Base-by-base conservation (phyloP, 2,888 invertebrate species). In the Perdita meconis region DNA sequence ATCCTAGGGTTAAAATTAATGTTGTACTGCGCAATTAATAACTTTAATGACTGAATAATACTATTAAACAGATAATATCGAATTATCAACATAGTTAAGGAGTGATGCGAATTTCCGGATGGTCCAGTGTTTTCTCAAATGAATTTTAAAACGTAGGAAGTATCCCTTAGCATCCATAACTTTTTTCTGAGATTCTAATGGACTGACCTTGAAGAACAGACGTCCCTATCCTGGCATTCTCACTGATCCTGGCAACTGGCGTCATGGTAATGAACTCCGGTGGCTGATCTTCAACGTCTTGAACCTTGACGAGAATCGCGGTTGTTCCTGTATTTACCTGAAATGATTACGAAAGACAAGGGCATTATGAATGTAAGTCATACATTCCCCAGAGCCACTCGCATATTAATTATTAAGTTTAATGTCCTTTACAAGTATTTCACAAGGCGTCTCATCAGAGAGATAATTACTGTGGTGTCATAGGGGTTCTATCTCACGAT, bases 241-340 rank as follows among this genome's bases (percentile, higher is more conserved):
- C 98, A 66, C 96, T 95, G 71, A 98, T 96, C 87, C 97, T 94
- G 0, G 97, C 96, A n/a, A 98, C 96, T 0, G 98, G 96, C 78
- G 96, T 96, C 12, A 96, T 97, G 66, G 96, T 95, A 26, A 98
- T 95, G 92, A 98, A 98, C 90, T 97, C 97, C 0, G 98, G 98
- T 0, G 97, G 97, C 91, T 97, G 96, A 92, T 98, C 98, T 92
- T 98, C 98, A 24, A 97, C 95, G 93, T 98, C 98, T 89, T 96
- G 95, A 0, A 97, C 95, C 93, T 97, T 97, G 5, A 98, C 95
- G 80, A 98, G 93, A 83, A 98, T 95, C 64, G 97, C 96, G 0
- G 97, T 97, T 2, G 97, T 97, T 22, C 97, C 98, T 0, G 97
- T 97, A 90, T 98, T 97, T n/a, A 97, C 94, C 93, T 93, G 80